Conservation (phyloP, 2,797 vertebrate genomes). For the Pangasius sanitwongsei region DNA sequence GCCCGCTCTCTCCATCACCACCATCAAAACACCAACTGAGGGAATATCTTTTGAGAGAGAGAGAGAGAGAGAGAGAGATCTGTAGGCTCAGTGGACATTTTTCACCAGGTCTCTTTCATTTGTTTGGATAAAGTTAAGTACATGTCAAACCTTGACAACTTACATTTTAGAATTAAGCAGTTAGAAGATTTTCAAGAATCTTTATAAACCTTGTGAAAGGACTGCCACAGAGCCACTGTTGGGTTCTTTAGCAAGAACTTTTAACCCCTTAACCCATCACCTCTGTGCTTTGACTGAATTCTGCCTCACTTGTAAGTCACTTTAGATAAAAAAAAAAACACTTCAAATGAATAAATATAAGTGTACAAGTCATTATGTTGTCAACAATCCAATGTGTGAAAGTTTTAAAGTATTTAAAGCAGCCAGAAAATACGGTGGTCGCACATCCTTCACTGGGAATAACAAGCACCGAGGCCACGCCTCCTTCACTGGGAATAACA, state of each 20-base stretch:
- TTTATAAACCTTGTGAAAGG: background rate
- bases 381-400: background rate
- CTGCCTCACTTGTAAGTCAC: background rate
- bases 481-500: background rate
- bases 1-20: background rate
- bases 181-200: background rate
- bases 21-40: background rate
- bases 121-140: too few species aligned
- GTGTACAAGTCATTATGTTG: background rate
- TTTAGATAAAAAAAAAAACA: background rate
- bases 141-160: background rate
- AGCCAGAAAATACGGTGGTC: background rate
- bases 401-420: background rate
- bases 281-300: background rate
- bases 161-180: background rate
- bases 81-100: too few species aligned
- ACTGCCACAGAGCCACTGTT: too few species aligned
- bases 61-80: too few species aligned
- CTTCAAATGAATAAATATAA: background rate
- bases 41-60: too few species aligned
- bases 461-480: background rate
- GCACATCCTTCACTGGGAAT: background rate
- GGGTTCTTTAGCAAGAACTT: too few species aligned
- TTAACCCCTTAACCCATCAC: background rate
- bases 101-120: too few species aligned